Conservation (phyloP, 2,113 vertebrate species). For the Melanotaenia duboulayi region DNA sequence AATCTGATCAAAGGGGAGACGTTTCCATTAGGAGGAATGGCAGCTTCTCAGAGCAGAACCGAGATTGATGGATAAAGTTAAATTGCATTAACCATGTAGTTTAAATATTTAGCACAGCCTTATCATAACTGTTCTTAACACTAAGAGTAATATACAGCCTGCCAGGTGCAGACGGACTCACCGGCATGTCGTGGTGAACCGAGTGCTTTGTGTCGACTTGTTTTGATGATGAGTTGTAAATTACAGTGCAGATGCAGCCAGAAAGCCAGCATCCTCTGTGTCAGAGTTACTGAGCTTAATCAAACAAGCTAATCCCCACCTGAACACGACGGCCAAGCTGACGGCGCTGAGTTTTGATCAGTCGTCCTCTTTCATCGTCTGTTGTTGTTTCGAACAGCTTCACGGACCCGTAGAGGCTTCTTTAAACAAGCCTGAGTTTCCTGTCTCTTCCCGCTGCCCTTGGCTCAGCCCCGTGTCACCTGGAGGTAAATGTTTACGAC, state of each 20-base stretch:
- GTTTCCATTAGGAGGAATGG: constrained; percentile 82
- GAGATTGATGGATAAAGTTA: constrained; percentile 92
- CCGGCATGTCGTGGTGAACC: neutral
- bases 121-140: constrained; percentile 93
- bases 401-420: constrained; percentile 10
- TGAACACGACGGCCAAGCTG: neutral
- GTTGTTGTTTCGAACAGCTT: constrained; percentile 20
- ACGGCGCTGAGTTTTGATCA: neutral
- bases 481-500: constrained; percentile 91
- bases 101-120: constrained; percentile 93
- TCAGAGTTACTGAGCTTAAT: neutral
- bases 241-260: neutral
- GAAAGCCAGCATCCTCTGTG: neutral
- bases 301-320: constrained; percentile 5
- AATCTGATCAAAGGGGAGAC: constrained; percentile 88
- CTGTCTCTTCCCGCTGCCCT: constrained; percentile 58
- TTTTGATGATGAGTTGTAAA: no score
- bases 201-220: no score
- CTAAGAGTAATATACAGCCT: constrained; percentile 85
- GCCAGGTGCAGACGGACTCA: constrained; percentile 9
- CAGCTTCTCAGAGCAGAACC: constrained; percentile 80
- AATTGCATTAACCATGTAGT: constrained; percentile 88
- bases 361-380: constrained; percentile 1
- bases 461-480: constrained; percentile 81
- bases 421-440: constrained; percentile 1